Percentiles rank a stretch among this genome's conserved stretches.
These are phyloP conservation scores for Silurus lanzhouensis DNA, from an alignment of 2,797 vertebrate species.

Conservation along the genomic window DNA sequence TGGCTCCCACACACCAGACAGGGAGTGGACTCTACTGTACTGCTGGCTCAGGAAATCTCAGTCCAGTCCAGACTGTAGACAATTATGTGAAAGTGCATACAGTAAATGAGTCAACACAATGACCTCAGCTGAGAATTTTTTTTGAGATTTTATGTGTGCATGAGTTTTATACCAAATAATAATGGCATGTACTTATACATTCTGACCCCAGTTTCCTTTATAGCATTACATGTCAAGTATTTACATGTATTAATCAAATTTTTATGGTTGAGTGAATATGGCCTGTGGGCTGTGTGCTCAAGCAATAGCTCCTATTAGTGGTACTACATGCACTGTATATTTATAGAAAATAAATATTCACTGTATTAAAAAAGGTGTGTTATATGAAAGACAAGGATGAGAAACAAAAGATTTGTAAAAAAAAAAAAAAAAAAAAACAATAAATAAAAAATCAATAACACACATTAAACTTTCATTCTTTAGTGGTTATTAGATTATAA, in stretches of 20 bases:
- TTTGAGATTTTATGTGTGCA: background rate
- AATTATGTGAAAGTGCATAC: background rate
- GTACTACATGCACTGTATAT: no score
- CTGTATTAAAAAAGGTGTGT: background rate
- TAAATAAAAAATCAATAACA: background rate
- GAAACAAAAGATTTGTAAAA: background rate
- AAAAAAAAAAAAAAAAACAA: background rate
- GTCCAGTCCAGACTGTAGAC: constrained; percentile 5
- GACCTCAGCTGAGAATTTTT: background rate
- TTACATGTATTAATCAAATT: background rate
- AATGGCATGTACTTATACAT: background rate
- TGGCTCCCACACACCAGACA: constrained; percentile 50
- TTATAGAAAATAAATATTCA: no score
- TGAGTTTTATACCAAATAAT: background rate
- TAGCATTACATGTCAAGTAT: background rate
- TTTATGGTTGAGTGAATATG: no score
- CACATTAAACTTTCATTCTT: background rate
- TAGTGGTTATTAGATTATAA: background rate
- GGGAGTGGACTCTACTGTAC: constrained; percentile 32
- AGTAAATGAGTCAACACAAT: background rate
- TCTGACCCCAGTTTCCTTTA: background rate
- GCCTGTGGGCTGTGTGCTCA: no score
- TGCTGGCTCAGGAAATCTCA: constrained; percentile 45
- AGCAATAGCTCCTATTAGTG: no score
- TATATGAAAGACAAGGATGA: background rate